Evolutionary conservation across 2,888 invertebrate genomes (phyloP).

Genomic region (Ormia ochracea): DNA sequence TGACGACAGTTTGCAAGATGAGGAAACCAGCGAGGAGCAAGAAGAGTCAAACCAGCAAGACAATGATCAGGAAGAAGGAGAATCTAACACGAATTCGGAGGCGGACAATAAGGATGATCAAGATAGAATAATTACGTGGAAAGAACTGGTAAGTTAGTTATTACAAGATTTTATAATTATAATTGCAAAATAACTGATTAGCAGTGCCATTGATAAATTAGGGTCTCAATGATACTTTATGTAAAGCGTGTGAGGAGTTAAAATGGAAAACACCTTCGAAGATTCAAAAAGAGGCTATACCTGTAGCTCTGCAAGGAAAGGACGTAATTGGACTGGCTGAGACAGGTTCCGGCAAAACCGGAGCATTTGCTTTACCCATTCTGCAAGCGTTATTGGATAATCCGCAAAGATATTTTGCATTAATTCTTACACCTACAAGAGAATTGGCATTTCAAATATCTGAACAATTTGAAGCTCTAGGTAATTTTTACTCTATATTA

Average conservation of each 20-base stretch:
- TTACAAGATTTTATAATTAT: slow-evolving; percentile 13
- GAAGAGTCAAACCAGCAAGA: slow-evolving; percentile 27
- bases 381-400: slow-evolving; percentile 91
- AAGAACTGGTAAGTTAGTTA: slow-evolving; percentile 79
- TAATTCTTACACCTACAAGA: slow-evolving; percentile 96
- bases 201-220: slow-evolving; percentile 72
- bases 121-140: slow-evolving; percentile 77
- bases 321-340: slow-evolving; percentile 83
- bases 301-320: slow-evolving; percentile 91
- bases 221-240: slow-evolving; percentile 94
- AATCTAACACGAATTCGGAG: not conserved
- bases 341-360: slow-evolving; percentile 92
- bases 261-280: slow-evolving; percentile 97
- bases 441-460: slow-evolving; percentile 99
- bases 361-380: slow-evolving; percentile 97
- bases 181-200: slow-evolving; percentile 45
- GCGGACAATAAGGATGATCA: not conserved
- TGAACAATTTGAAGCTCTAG: slow-evolving; percentile 98
- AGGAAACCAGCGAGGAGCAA: slow-evolving; percentile 55
- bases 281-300: slow-evolving; percentile 96
- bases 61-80: slow-evolving; percentile 19
- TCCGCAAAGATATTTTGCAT: slow-evolving; percentile 95
- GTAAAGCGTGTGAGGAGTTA: slow-evolving; percentile 92
- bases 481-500: slow-evolving; percentile 79
- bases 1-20: slow-evolving; percentile 64